Evolutionary conservation across 2,888 invertebrate genomes (phyloP).

Genomic region (Prosapia bicincta): DNA sequence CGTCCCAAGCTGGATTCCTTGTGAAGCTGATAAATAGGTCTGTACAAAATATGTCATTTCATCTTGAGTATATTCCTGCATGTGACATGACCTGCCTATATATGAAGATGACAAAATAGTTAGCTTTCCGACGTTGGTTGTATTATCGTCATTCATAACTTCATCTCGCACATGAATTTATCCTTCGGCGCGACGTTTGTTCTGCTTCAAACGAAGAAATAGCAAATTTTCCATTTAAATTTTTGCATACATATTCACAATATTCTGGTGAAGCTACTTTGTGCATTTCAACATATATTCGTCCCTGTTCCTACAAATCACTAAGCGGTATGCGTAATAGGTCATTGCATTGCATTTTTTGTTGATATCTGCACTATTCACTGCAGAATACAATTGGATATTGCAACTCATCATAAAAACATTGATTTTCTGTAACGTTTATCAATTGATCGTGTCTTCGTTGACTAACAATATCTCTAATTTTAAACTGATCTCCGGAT

Average conservation of each 20-base stretch:
- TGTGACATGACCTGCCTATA: conserved; percentile 39
- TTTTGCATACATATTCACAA: conserved; percentile 44
- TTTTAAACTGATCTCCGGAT: not conserved
- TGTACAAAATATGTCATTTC: conserved; percentile 42
- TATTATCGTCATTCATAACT: conserved; percentile 36
- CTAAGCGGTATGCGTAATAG: conserved; percentile 12
- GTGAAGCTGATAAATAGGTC: conserved; percentile 41
- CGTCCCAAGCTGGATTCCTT: conserved; percentile 40
- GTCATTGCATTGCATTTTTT: not conserved
- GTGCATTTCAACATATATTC: conserved; percentile 16
- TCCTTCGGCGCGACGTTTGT: conserved; percentile 39
- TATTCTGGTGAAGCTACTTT: conserved; percentile 40
- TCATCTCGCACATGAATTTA: conserved; percentile 44
- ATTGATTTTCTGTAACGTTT: conserved; percentile 31
- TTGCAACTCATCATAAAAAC: conserved; percentile 41
- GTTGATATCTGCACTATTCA: not conserved
- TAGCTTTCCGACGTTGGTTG: conserved; percentile 37
- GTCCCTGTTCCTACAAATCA: conserved; percentile 22
- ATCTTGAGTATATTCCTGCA: conserved; percentile 43
- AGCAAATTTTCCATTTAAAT: conserved; percentile 43
- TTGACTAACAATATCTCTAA: conserved; percentile 36
- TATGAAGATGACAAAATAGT: conserved; percentile 41
- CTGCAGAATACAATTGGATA: conserved; percentile 42
- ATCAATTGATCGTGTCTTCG: conserved; percentile 27
- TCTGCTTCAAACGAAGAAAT: conserved; percentile 42